These are phyloP conservation scores for Melanaphis sacchari DNA, from an alignment of 1,140 invertebrate species.

Conservation along the genomic window DNA sequence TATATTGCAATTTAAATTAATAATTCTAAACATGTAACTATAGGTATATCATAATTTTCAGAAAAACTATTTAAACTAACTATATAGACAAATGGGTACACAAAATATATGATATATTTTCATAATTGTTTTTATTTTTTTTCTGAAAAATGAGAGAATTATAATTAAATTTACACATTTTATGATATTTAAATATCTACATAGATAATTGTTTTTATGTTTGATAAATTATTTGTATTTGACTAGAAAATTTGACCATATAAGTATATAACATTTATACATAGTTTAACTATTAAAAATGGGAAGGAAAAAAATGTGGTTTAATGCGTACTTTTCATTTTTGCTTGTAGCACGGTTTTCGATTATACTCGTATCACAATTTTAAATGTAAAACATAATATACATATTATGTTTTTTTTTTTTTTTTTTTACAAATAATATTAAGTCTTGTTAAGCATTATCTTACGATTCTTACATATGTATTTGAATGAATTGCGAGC, in stretches of 20 bases:
- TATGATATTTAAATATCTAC: not conserved
- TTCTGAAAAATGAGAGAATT: not conserved
- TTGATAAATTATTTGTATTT: not conserved
- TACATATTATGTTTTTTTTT: not conserved
- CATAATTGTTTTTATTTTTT: not conserved
- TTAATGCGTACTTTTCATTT: conserved; percentile 3
- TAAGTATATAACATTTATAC: no score
- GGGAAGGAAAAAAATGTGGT: not conserved
- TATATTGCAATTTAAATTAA: not conserved
- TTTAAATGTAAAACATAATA: not conserved
- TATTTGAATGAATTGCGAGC: not conserved
- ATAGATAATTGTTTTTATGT: not conserved
- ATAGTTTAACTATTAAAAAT: not conserved
- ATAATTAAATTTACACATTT: not conserved
- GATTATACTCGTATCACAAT: conserved; percentile 16
- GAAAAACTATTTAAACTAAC: not conserved
- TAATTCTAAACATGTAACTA: not conserved
- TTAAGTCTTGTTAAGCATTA: not conserved
- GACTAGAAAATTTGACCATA: not conserved
- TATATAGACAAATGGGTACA: not conserved
- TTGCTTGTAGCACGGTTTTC: not conserved
- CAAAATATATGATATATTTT: not conserved
- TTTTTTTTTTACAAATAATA: not conserved
- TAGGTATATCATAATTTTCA: not conserved
- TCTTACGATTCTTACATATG: not conserved